Evolutionary conservation across 2,113 vertebrate species (phyloP), one percentile per base, ranked within the genome.

Genomic region (Narcine bancroftii): DNA sequence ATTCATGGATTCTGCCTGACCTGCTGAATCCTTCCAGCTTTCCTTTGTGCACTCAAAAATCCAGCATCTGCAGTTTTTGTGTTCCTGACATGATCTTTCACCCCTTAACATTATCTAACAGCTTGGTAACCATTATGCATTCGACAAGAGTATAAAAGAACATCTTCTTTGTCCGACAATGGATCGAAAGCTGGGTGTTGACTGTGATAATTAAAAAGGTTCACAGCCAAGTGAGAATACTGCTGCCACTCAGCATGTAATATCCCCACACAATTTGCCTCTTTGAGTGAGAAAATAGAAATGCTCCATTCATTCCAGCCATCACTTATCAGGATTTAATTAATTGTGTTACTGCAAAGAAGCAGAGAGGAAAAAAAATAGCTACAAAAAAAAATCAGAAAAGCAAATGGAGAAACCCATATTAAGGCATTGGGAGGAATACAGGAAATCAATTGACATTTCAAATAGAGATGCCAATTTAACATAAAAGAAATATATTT

Each of bases 321-420:
- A 85, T 85, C 81, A 85, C 50, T 85, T 53, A 56, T 56, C 81
- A 33, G 81, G n/a, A 1, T 26, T 15, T 13, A 60, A 29, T 85
- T 85, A 56, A 85, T 85, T 60, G 81, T 85, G 50, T n/a, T 85
- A 85, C 29, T 85, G 26, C 33, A 13, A 36, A 85, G 33, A 81
- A 45, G 77, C 47, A 50, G 29, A 53, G 47, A 19, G 36, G 81
- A 29, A 77, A 77, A 77, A 6, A 56, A 85, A 36, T 33, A 85
- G 81, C 29, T 15, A 85, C 15, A 85, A 26, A 85, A 85, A 26
- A 85, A 56, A 36, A n/a, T 17, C 50, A 60, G 33, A 85, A 85
- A 50, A 85, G 81, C 81, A 19, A 60, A 36, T 53, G 6, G 53
- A 85, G 81, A 85, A 56, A 29, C 75, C 3, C 77, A 81, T 81